Percentiles rank a stretch among this genome's conserved stretches.
Conservation (phyloP, 2,888 invertebrate genomes). For the Toxonevra muliebris region DNA sequence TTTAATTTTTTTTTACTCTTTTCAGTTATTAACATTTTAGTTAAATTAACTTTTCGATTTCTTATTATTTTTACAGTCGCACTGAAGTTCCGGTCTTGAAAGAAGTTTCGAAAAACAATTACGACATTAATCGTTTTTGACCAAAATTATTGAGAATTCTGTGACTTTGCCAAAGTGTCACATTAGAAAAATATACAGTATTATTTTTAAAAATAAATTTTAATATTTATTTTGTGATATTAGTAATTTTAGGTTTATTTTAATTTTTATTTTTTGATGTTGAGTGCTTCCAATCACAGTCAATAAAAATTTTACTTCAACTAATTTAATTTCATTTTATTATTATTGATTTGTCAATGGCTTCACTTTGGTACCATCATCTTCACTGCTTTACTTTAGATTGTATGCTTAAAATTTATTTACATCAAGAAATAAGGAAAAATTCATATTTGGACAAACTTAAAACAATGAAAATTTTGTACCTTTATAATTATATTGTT, state of each 20-base stretch:
- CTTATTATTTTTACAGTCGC: conserved; percentile 44
- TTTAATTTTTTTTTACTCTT: conserved; percentile 16
- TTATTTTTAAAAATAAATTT: conserved; percentile 18
- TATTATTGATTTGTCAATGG: no score
- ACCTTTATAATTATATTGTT: no score
- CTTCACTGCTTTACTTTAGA: no score
- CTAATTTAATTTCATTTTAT: no score
- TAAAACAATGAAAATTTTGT: no score
- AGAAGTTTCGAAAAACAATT: conserved; percentile 47
- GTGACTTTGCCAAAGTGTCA: neutral
- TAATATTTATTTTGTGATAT: conserved; percentile 17
- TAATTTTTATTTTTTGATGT: no score
- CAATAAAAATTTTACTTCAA: no score
- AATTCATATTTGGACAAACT: no score
- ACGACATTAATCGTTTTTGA: conserved; percentile 53
- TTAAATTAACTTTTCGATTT: conserved; percentile 9
- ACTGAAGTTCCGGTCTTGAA: conserved; percentile 49
- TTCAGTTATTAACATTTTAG: neutral
- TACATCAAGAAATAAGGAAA: no score
- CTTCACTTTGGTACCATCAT: no score
- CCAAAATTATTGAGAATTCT: conserved; percentile 24
- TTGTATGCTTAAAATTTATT: no score
- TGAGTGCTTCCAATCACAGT: neutral
- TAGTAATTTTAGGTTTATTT: conserved; percentile 10
- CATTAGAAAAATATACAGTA: neutral